A percentile compares a stretch with the other conserved stretches of the same genome.
Evolutionary conservation across 2,797 vertebrate genomes (phyloP).

Genomic region (Ptychadena robeensis): DNA sequence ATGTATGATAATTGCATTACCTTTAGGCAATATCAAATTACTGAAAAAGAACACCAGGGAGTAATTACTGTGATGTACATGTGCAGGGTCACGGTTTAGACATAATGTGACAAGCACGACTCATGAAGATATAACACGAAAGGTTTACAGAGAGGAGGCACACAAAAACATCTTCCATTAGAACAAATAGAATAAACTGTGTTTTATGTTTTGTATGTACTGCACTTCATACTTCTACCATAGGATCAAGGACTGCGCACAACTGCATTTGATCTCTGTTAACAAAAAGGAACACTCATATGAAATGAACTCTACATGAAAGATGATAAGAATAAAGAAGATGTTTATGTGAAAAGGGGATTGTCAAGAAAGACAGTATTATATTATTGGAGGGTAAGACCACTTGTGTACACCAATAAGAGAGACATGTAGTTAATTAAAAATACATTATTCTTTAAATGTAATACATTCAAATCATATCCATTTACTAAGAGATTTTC

Average conservation of each 20-base stretch:
- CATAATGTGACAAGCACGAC: slow-evolving; percentile 33
- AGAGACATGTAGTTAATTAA: too few species aligned
- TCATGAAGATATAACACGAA: not conserved
- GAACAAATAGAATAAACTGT: not conserved
- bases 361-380: too few species aligned
- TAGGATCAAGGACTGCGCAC: too few species aligned
- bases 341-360: too few species aligned
- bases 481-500: too few species aligned
- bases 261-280: not conserved
- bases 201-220: not conserved
- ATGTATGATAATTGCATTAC: slow-evolving; percentile 62
- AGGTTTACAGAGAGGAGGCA: not conserved
- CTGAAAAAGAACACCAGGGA: slow-evolving; percentile 39
- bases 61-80: slow-evolving; percentile 57
- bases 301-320: not conserved
- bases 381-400: too few species aligned
- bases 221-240: too few species aligned
- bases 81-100: slow-evolving; percentile 40
- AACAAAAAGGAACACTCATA: not conserved
- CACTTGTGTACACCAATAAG: too few species aligned
- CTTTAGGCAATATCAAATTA: slow-evolving; percentile 55
- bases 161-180: not conserved
- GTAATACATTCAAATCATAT: too few species aligned
- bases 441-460: too few species aligned
- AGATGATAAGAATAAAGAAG: too few species aligned